Base-by-base conservation (phyloP, 2,888 invertebrate species). In the Hyppa rectilinea region DNA sequence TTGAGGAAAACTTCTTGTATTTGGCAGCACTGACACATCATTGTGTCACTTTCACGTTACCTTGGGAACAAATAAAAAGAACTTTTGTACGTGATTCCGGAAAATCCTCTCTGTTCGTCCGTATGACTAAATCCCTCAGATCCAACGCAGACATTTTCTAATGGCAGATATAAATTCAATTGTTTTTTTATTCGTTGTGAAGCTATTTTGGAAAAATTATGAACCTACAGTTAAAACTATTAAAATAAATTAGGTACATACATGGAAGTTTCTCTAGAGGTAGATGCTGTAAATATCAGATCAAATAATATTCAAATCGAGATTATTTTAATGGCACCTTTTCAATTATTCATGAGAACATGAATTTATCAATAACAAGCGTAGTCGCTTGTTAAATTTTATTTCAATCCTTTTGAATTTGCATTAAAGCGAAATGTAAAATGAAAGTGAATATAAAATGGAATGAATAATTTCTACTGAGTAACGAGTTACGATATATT, bases 261-360 rank as follows among this genome's bases (percentile, higher is more conserved):
- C 29, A 36, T 43, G 20, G 12, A 34, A 34, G 26, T 62, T 29
- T 59, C 23, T 67, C 36, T 34, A 62, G 38, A 60, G 10, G n/a
- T 49, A 20, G 36, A 49, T 49, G 26, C 56, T 53, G 47, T 62
- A 73, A 66, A 61, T 72, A 73, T 73, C 61, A 67, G 53, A 63
- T 71, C 40, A 65, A 76, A 61, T 65, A 71, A 56, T 52, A 70
- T 62, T 63, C 58, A 50, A 50, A 74, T 67, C 40, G 17, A 73
- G 67, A 73, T 73, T 68, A 78, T 78, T 73, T 65, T 71, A 80
- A 80, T 75, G 40, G 23, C 65, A 62, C 59, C 68, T 58, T 74
- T 65, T 81, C 60, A 81, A 81, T 81, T 55, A 80, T 81, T 78
- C 78, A 81, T 79, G 56, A 71, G 65, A 55, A 66, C 49, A 68